Evolutionary conservation across 1,140 invertebrate genomes (phyloP).

Genomic region (Medauroidea extradentata): DNA sequence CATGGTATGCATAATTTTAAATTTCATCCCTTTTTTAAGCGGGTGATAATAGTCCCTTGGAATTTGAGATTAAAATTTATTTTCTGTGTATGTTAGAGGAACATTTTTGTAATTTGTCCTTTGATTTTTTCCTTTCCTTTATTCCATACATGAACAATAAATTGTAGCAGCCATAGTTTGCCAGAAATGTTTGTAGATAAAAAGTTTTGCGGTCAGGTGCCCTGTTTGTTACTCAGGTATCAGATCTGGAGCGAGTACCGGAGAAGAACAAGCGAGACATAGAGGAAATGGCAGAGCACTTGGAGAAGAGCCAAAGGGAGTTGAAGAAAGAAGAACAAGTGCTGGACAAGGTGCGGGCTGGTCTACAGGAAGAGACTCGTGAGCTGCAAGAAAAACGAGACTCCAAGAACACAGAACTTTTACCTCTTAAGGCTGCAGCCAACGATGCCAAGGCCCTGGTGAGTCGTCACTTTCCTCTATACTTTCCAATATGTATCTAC

Average conservation of each 20-base stretch:
- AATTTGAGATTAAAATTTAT: too few species aligned
- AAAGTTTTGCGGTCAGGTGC: not conserved
- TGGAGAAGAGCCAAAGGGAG: conserved; percentile 44
- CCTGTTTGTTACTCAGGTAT: conserved; percentile 33
- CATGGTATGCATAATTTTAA: too few species aligned
- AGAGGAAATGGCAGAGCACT: conserved; percentile 58
- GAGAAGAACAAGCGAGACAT: conserved; percentile 68
- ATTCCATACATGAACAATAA: too few species aligned
- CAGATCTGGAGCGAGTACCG: conserved; percentile 53
- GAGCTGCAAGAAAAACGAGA: conserved; percentile 58
- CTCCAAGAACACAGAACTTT: conserved; percentile 58
- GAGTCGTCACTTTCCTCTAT: conserved; percentile 15
- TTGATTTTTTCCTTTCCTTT: too few species aligned
- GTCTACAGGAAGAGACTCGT: conserved; percentile 41
- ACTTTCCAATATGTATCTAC: too few species aligned
- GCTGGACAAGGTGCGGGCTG: conserved; percentile 46
- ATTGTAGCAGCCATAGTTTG: too few species aligned
- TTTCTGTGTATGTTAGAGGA: too few species aligned
- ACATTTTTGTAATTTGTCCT: too few species aligned
- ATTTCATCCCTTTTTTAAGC: too few species aligned
- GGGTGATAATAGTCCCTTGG: too few species aligned
- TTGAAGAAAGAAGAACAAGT: conserved; percentile 51
- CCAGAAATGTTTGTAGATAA: too few species aligned
- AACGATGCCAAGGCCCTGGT: conserved; percentile 68
- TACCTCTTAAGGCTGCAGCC: conserved; percentile 62